Evolutionary conservation across 1,140 invertebrate genomes (phyloP), one percentile per base, ranked within the genome.

Genomic region (Daktulosphaira vitifoliae): DNA sequence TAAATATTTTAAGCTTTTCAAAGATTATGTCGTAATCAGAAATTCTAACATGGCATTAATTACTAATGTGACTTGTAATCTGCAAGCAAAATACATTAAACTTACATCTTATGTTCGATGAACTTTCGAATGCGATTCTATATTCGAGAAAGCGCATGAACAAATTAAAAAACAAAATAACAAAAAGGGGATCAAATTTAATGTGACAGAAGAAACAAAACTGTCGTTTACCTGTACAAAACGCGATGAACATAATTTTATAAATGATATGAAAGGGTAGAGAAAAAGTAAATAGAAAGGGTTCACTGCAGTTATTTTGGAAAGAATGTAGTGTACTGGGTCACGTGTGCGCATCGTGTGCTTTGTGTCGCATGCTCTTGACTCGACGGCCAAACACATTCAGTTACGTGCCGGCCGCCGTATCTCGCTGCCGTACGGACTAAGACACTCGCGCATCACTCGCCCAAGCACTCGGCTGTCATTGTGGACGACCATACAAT

Each of bases 291-390:
- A 4, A 4, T 37, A 22, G 38, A 44, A 44, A 33, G 53, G 53
- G 22, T 56, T 56, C 22, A 22, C 53, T 16, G 53, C 22, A 56
- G 16, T 56, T 5, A 33, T 16, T 33, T 33, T 13, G n/a, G 29
- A 18, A 62, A 62, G 42, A 62, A 62, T 62, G 54, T 62, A 46
- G 54, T 62, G 54, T 62, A 62, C 54, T 62, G 54, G 54, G 54
- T 62, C 54, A 62, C 54, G 54, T 62, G 53, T 56, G 54, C 54
- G 54, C 54, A 23, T 23, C 54, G 42, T 46, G 54, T 39, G 54
- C 54, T 11, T 33, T 46, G 25, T 11, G 54, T 62, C 54, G 54
- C 54, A 62, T 39, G 54, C 54, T 26, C 38, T 11, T 25, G 42
- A 46, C 25, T 46, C 54, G 16, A 8, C 54, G 54, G 8, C 16